Evolutionary conservation across 2,888 invertebrate genomes (phyloP), one percentile per base, ranked within the genome.

Genomic region (Drymonia ruficornis): DNA sequence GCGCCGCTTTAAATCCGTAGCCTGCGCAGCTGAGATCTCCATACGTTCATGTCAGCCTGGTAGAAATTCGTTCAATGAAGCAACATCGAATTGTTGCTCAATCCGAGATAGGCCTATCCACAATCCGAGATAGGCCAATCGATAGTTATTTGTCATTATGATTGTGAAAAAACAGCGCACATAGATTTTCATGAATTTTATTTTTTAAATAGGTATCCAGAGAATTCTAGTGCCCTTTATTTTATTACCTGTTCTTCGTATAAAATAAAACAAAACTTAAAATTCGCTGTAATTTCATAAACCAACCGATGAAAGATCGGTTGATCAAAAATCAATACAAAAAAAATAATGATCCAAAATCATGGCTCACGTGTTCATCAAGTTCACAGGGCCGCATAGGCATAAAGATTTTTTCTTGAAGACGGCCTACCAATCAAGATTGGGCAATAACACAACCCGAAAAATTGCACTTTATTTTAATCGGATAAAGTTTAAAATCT

Each of bases 291-390:
- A 0, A 23, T 6, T n/a, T n/a, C n/a, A 23, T 6, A 23, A 23
- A 23, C 4, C 23, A 23, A 4, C 7, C 4, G 23, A 6, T 23
- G 31, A 34, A 11, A 29, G 44, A 52, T 56, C 43, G 47, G 53
- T 45, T 56, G 31, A 58, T 40, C 44, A 49, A 59, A 55, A 54
- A 70, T 56, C 15, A 52, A 56, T 42, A 49, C 40, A 52, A 50
- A 51, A 60, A 69, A 69, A 74, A 72, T 64, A 80, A 68, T 80
- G 81, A 75, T 84, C 78, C 69, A 84, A 88, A 82, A 88, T 86
- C 80, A 87, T 85, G 82, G 87, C 83, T 81, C 86, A 81, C 76
- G 79, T 81, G 79, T 88, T 88, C 84, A 87, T 87, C 87, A 81
- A 84, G 75, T 81, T 85, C 81, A 77, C 73, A 85, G 85, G 82